These are phyloP conservation scores for Coptodon rendalli DNA, from an alignment of 2,113 vertebrate genomes.

Conservation along the genomic window DNA sequence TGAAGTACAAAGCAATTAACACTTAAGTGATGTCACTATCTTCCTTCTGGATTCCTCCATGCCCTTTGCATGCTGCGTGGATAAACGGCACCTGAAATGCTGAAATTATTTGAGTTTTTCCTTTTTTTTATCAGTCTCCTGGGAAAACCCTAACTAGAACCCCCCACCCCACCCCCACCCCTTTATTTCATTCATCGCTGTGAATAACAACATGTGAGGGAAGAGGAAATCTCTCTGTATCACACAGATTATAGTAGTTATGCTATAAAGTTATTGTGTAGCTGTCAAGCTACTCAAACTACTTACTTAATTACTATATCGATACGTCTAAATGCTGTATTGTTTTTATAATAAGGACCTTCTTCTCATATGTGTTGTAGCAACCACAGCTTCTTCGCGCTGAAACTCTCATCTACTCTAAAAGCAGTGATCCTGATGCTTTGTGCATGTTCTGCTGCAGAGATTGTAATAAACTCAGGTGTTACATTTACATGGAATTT, in stretches of 20 bases:
- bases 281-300: neutral
- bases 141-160: neutral
- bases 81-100: neutral
- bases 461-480: neutral
- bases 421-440: neutral
- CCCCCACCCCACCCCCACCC: neutral
- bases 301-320: neutral
- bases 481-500: conserved; percentile 46
- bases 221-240: neutral
- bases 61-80: neutral
- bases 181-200: neutral
- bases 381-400: neutral
- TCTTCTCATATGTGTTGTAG: neutral
- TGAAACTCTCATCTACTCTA: neutral
- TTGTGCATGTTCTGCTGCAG: neutral
- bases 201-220: neutral
- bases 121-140: neutral
- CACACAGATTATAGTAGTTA: neutral
- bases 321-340: neutral
- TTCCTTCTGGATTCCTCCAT: neutral
- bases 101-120: neutral
- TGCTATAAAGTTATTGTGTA: neutral
- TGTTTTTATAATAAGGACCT: neutral
- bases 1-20: conserved; percentile 71
- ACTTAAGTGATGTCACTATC: conserved; percentile 46